Percentiles rank a stretch among this genome's conserved stretches.
Conservation (phyloP, 2,113 vertebrate genomes). For the Antigone vipio region DNA sequence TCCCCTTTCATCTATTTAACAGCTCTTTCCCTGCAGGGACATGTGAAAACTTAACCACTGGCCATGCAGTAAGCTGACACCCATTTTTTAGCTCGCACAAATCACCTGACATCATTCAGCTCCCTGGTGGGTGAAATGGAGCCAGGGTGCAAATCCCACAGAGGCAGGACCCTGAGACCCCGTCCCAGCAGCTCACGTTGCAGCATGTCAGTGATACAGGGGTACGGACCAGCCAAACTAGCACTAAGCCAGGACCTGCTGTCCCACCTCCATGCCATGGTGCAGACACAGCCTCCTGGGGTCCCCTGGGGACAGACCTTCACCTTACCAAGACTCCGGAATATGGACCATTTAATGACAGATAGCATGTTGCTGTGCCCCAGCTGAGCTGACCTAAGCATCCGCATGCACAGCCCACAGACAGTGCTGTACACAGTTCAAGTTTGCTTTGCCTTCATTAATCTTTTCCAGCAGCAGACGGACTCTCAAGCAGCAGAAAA, state of each 20-base stretch:
- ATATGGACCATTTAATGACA: neutral
- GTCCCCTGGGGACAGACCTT: neutral
- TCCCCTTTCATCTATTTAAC: neutral
- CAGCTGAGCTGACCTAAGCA: neutral
- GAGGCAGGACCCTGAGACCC: neutral
- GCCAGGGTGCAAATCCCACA: neutral
- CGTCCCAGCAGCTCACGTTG: neutral
- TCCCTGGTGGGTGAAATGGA: neutral
- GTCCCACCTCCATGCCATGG: fast-evolving
- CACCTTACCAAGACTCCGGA: neutral
- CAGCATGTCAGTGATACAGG: neutral
- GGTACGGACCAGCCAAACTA: neutral
- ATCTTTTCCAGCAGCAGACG: neutral
- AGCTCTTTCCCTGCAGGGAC: neutral
- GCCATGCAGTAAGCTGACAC: neutral
- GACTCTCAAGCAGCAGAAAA: neutral
- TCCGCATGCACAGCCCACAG: neutral
- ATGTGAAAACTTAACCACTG: neutral
- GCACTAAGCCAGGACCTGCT: neutral
- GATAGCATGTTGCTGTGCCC: neutral
- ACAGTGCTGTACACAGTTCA: neutral
- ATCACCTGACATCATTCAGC: neutral
- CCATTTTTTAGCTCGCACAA: neutral
- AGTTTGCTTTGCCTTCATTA: neutral
- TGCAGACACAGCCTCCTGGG: neutral